A percentile compares a stretch with the other conserved stretches of the same genome.
Conservation (phyloP, 2,888 invertebrate species). For the Coenonympha arcania region DNA sequence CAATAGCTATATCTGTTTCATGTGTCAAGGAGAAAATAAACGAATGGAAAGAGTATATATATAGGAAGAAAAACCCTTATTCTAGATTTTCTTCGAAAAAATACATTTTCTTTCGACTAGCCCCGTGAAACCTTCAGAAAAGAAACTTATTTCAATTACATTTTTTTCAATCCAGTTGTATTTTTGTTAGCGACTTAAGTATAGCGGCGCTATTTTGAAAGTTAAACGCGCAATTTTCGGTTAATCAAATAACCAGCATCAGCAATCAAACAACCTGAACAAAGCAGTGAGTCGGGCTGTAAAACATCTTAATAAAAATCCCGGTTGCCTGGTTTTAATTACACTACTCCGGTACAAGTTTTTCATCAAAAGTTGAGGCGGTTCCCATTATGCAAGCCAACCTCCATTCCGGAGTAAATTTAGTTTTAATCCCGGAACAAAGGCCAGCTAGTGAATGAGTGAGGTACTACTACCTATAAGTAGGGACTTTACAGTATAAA, state of each 20-base stretch:
- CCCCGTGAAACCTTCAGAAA: too few relatives aligned
- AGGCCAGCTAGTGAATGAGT: conserved; percentile 29
- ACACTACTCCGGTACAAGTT: conserved; percentile 29
- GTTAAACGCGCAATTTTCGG: background rate
- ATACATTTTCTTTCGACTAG: too few relatives aligned
- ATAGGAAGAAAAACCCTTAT: too few relatives aligned
- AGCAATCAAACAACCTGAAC: background rate
- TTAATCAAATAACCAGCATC: too few relatives aligned
- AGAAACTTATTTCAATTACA: too few relatives aligned
- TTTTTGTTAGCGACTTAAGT: too few relatives aligned
- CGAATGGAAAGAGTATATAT: too few relatives aligned
- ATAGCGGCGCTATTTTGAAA: too few relatives aligned
- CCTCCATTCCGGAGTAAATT: conserved; percentile 35
- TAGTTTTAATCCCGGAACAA: conserved; percentile 48
- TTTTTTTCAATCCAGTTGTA: too few relatives aligned
- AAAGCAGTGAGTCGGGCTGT: background rate
- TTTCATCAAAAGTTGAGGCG: conserved; percentile 45
- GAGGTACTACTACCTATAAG: conserved; percentile 19
- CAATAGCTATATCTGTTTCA: too few relatives aligned
- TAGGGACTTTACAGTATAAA: background rate
- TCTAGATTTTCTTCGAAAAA: too few relatives aligned
- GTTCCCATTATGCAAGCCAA: conserved; percentile 42
- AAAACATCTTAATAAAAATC: conserved; percentile 20
- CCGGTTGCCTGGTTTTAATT: conserved; percentile 30
- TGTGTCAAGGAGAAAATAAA: too few relatives aligned